Conservation (phyloP, 2,797 vertebrate genomes). For the Choloepus didactylus region DNA sequence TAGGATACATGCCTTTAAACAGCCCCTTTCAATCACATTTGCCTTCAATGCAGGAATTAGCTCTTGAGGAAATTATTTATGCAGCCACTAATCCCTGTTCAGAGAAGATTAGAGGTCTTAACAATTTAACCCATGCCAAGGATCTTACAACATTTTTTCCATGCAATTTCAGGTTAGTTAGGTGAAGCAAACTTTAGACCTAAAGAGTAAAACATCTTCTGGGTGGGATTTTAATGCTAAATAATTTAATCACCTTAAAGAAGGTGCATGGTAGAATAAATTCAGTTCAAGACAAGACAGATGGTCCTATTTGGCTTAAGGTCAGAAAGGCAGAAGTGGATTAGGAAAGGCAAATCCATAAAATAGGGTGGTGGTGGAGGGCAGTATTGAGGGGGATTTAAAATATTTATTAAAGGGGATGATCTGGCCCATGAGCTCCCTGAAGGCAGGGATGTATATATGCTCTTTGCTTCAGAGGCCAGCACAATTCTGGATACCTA, state of each 20-base stretch:
- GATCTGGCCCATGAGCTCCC: not conserved
- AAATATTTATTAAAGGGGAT: not conserved
- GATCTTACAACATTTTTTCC: not conserved
- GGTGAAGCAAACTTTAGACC: not conserved
- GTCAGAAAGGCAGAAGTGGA: not conserved
- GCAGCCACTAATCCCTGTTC: slow-evolving; percentile 50
- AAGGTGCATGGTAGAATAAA: not conserved
- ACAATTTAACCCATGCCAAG: slow-evolving; percentile 63
- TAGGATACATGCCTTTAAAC: too few relatives aligned
- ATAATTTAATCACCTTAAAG: not conserved
- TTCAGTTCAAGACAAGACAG: not conserved
- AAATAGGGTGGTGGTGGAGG: not conserved
- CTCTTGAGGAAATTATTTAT: slow-evolving; percentile 50
- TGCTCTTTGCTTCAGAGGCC: not conserved
- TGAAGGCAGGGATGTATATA: not conserved
- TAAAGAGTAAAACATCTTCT: not conserved
- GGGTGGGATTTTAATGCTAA: not conserved
- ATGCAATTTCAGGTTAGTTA: not conserved
- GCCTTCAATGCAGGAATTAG: not conserved
- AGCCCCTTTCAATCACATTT: too few relatives aligned
- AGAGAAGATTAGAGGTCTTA: slow-evolving; percentile 57
- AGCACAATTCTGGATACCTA: not conserved
- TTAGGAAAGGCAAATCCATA: not conserved
- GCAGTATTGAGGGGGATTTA: not conserved
- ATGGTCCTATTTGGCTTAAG: not conserved